Conservation (phyloP, 1,140 invertebrate genomes). For the Batillaria attramentaria region DNA sequence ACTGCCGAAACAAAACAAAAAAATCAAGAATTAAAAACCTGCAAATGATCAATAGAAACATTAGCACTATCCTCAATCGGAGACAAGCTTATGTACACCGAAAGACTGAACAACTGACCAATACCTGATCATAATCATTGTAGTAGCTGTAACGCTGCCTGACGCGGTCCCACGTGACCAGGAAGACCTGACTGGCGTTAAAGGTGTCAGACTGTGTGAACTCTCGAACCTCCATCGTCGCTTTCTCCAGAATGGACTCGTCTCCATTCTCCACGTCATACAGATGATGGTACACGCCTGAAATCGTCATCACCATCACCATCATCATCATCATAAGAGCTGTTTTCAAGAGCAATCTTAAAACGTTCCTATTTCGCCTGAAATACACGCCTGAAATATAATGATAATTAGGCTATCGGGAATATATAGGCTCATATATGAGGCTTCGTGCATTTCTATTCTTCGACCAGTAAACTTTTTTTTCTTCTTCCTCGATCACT, state of each 20-base stretch:
- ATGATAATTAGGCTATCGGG: no score
- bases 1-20: not conserved
- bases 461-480: no score
- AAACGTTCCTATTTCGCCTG: no score
- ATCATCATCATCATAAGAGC: no score
- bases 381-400: no score
- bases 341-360: no score
- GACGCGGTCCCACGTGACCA: conserved; percentile 4
- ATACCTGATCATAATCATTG: not conserved
- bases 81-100: not conserved
- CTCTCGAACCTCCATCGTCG: not conserved
- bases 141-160: not conserved
- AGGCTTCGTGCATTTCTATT: no score
- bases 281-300: not conserved
- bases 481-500: no score
- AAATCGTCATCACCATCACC: not conserved
- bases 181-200: not conserved
- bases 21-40: not conserved
- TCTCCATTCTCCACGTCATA: not conserved
- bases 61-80: not conserved
- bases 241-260: not conserved
- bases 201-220: not conserved
- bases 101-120: not conserved
- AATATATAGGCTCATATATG: no score
- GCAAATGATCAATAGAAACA: not conserved